phyloP scores from a whole-genome alignment of 2,888 invertebrate species.

The Lithophane leautieri region DNA sequence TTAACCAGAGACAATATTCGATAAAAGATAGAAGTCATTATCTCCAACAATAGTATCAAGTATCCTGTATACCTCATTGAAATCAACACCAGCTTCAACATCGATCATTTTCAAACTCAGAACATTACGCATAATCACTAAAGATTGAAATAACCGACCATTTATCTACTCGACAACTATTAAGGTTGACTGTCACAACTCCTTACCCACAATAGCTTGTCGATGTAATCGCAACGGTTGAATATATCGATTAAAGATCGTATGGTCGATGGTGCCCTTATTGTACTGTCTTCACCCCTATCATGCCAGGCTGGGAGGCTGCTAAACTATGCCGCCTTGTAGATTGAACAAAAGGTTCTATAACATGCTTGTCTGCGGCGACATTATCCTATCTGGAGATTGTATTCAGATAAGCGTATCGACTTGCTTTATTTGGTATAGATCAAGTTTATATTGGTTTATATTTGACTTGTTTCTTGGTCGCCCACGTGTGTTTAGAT shows the following conservation, averaged over 20 bases:
- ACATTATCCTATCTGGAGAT: conserved; percentile 75
- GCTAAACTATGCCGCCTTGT: conserved; percentile 80
- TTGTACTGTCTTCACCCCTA: conserved; percentile 87
- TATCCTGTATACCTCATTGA: conserved; percentile 48
- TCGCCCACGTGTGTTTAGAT: conserved; percentile 15
- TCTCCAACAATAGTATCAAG: conserved; percentile 32
- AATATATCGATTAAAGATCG: conserved; percentile 81
- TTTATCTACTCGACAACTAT: conserved; percentile 67
- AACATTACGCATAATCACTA: conserved; percentile 36
- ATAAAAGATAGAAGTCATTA: conserved; percentile 35
- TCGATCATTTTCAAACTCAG: conserved; percentile 49
- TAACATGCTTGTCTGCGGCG: conserved; percentile 72
- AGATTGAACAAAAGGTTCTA: conserved; percentile 81
- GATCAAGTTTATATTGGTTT: conserved; percentile 54
- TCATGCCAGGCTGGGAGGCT: conserved; percentile 68
- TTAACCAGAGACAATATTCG: conserved; percentile 34
- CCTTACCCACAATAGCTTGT: conserved; percentile 80
- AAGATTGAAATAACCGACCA: conserved; percentile 48
- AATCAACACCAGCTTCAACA: conserved; percentile 44
- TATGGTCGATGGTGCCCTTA: conserved; percentile 81
- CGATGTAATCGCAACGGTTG: conserved; percentile 83
- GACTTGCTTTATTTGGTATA: conserved; percentile 59
- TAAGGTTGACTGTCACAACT: conserved; percentile 73
- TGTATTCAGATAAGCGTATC: conserved; percentile 62
- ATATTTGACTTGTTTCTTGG: conserved; percentile 44